A percentile compares a stretch with the other conserved stretches of the same genome.
Conservation (phyloP, 2,113 vertebrate species). For the Phaethon lepturus region DNA sequence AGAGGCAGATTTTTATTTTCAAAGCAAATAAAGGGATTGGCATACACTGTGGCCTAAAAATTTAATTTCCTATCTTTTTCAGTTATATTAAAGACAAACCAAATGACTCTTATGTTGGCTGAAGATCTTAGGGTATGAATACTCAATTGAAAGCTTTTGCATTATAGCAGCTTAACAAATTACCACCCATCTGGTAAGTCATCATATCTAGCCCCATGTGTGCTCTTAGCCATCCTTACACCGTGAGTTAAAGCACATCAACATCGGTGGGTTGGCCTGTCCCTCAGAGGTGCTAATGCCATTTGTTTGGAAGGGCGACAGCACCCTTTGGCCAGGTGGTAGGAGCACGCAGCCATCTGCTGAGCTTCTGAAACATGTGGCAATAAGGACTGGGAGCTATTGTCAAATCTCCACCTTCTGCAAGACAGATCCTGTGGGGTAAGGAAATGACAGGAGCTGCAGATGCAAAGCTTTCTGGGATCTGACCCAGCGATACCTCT, state of each 20-base stretch:
- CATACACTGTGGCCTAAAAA: background rate
- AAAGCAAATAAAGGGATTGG: slow-evolving; percentile 15
- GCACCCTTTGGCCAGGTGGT: slow-evolving; percentile 41
- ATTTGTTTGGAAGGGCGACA: slow-evolving; percentile 45
- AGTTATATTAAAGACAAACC: background rate
- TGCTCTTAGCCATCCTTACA: slow-evolving; percentile 3
- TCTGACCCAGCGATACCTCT: slow-evolving; percentile 2
- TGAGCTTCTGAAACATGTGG: slow-evolving; percentile 49
- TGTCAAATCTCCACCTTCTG: slow-evolving; percentile 39
- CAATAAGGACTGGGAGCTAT: background rate
- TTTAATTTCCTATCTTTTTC: slow-evolving; percentile 13
- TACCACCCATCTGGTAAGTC: slow-evolving; percentile 60
- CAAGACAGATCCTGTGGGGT: slow-evolving; percentile 22
- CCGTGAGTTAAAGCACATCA: background rate
- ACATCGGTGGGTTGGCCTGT: background rate
- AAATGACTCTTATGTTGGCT: slow-evolving; percentile 21
- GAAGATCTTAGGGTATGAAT: slow-evolving; percentile 33
- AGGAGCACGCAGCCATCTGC: slow-evolving; percentile 46
- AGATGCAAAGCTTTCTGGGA: background rate
- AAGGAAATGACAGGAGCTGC: slow-evolving; percentile 15
- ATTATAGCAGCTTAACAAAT: slow-evolving; percentile 55
- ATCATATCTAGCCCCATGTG: slow-evolving; percentile 19
- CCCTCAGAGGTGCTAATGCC: slow-evolving; percentile 52
- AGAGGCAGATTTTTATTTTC: background rate
- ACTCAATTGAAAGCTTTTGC: slow-evolving; percentile 43